Conservation (phyloP, 2,888 invertebrate genomes). For the Microctonus brassicae region DNA sequence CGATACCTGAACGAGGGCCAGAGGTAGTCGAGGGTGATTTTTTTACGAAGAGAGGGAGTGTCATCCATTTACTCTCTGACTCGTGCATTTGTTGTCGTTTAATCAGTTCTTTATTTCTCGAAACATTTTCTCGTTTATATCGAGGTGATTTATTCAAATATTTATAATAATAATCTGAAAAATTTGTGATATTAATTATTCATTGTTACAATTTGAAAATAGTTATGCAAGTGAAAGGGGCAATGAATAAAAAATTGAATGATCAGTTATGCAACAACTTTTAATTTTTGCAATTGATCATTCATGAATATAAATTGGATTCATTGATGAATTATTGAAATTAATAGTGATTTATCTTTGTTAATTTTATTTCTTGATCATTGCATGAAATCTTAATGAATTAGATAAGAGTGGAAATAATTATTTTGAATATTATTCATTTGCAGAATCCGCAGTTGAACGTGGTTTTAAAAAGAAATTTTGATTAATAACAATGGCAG, state of each 20-base stretch:
- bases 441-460: neutral
- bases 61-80: neutral
- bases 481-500: conserved; percentile 34
- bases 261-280: neutral
- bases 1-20: conserved; percentile 15
- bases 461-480: neutral
- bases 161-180: too few relatives aligned
- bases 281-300: too few relatives aligned
- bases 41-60: conserved; percentile 12
- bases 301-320: neutral
- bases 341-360: neutral
- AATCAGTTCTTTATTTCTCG: neutral
- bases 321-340: neutral
- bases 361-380: neutral
- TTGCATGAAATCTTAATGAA: neutral
- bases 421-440: too few relatives aligned
- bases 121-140: neutral
- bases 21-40: conserved; percentile 24
- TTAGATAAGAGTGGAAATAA: conserved; percentile 1
- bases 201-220: too few relatives aligned
- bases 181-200: too few relatives aligned
- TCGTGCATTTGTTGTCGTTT: neutral
- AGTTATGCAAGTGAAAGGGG: too few relatives aligned
- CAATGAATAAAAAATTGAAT: too few relatives aligned
- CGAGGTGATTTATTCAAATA: neutral